phyloP scores from a whole-genome alignment of 1,140 invertebrate species.

The Carposina sasakii region DNA sequence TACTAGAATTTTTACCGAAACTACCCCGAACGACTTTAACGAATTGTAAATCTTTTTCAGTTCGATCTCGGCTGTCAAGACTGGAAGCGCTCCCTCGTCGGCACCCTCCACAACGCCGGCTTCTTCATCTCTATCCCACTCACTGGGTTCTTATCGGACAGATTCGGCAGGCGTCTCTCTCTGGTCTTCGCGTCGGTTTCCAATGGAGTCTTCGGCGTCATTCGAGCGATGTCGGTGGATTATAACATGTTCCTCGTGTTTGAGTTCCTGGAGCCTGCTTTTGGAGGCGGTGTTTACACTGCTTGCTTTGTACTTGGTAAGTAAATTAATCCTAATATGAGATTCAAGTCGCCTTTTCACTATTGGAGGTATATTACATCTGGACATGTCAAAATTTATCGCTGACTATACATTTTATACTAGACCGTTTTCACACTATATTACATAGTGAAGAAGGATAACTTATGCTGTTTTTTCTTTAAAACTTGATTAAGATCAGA shows the following conservation, averaged over 20 bases:
- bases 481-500: no score
- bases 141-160: conserved; percentile 80
- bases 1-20: no score
- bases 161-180: conserved; percentile 74
- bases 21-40: no score
- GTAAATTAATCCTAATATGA: no score
- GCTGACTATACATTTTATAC: no score
- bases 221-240: conserved; percentile 77
- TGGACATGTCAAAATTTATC: no score
- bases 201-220: conserved; percentile 75
- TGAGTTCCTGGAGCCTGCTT: conserved; percentile 77
- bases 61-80: conserved; percentile 69
- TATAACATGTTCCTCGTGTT: conserved; percentile 78
- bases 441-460: no score
- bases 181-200: conserved; percentile 74
- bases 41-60: conserved; percentile 53
- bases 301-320: conserved; percentile 76
- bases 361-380: no score
- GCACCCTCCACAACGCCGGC: conserved; percentile 80
- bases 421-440: no score
- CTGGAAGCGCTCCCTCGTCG: conserved; percentile 81
- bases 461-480: no score
- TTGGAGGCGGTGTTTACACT: conserved; percentile 78
- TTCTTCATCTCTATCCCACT: conserved; percentile 80
- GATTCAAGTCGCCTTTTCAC: no score